Evolutionary conservation across 2,888 invertebrate genomes (phyloP).

Genomic region (Tiliacea aurago): DNA sequence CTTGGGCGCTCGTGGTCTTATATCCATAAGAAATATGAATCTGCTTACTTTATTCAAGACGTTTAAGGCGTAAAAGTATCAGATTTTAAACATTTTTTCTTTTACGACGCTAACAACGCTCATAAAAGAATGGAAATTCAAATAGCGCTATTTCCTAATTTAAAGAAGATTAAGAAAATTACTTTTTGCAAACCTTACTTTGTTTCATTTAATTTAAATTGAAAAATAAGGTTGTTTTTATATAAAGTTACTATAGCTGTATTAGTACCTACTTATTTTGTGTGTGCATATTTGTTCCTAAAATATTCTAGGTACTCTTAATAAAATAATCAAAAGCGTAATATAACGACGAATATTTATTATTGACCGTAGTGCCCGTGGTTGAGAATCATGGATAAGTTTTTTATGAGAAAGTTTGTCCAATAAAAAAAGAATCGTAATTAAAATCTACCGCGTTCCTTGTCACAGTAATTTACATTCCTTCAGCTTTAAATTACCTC

Average conservation of each 20-base stretch:
- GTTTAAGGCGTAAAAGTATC: slow-evolving; percentile 32
- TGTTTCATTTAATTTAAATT: slow-evolving; percentile 9
- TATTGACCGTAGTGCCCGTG: not conserved
- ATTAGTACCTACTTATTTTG: not conserved
- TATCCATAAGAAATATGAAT: slow-evolving; percentile 53
- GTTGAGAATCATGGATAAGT: not conserved
- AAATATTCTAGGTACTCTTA: too few relatives aligned
- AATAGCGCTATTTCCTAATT: slow-evolving; percentile 34
- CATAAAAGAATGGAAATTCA: slow-evolving; percentile 40
- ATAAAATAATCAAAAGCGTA: not conserved
- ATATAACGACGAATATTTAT: not conserved
- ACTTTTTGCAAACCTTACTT: slow-evolving; percentile 31
- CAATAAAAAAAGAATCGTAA: slow-evolving; percentile 44
- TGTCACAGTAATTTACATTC: slow-evolving; percentile 56
- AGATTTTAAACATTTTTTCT: slow-evolving; percentile 44
- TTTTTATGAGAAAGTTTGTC: slow-evolving; percentile 10
- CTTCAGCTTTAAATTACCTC: slow-evolving; percentile 51
- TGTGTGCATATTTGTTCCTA: too few relatives aligned
- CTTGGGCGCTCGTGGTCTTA: slow-evolving; percentile 44
- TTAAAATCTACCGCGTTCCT: slow-evolving; percentile 53
- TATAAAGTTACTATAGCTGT: not conserved
- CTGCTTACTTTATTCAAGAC: slow-evolving; percentile 41
- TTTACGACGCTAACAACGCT: slow-evolving; percentile 29
- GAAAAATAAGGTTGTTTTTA: not conserved
- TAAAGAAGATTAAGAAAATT: slow-evolving; percentile 31